Conservation (phyloP, 2,797 vertebrate genomes). For the Cynodonichthys magdalenae region DNA sequence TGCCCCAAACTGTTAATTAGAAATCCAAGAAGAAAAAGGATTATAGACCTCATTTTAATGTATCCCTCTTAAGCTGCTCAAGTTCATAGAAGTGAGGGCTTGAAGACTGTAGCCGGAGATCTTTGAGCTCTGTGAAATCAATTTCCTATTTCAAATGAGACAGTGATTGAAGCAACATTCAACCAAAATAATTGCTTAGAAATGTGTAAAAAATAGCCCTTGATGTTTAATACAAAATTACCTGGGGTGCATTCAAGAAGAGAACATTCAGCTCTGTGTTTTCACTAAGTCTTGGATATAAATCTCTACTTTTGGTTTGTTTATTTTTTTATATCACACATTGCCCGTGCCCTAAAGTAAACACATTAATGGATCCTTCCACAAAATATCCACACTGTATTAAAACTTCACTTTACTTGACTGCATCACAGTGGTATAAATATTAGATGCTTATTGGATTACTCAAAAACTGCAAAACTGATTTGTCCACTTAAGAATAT, state of each 20-base stretch:
- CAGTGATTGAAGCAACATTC: conserved; percentile 36
- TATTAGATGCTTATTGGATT: conserved; percentile 18
- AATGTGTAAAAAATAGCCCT: conserved; percentile 24
- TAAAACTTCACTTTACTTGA: conserved; percentile 21
- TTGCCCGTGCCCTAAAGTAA: not conserved
- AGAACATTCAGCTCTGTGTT: conserved; percentile 13
- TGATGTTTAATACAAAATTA: conserved; percentile 23
- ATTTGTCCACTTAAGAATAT: conserved; percentile 14
- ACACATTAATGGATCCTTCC: conserved; percentile 11
- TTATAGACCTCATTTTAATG: conserved; percentile 61
- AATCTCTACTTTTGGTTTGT: not conserved
- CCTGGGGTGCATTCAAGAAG: conserved; percentile 3
- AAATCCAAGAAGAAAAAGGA: conserved; percentile 62
- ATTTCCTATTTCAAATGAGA: conserved; percentile 59
- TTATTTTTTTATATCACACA: conserved; percentile 7
- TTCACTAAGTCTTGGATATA: not conserved
- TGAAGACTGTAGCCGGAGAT: conserved; percentile 48
- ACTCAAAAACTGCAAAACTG: conserved; percentile 21
- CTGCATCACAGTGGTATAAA: conserved; percentile 1
- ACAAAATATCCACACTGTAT: conserved; percentile 15
- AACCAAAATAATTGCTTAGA: conserved; percentile 43
- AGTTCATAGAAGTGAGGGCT: conserved; percentile 48
- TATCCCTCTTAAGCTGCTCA: conserved; percentile 55
- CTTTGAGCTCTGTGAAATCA: conserved; percentile 60
- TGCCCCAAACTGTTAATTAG: conserved; percentile 65